Conservation (phyloP, 2,888 invertebrate genomes). For the Lepidocyrtinus sp. region DNA sequence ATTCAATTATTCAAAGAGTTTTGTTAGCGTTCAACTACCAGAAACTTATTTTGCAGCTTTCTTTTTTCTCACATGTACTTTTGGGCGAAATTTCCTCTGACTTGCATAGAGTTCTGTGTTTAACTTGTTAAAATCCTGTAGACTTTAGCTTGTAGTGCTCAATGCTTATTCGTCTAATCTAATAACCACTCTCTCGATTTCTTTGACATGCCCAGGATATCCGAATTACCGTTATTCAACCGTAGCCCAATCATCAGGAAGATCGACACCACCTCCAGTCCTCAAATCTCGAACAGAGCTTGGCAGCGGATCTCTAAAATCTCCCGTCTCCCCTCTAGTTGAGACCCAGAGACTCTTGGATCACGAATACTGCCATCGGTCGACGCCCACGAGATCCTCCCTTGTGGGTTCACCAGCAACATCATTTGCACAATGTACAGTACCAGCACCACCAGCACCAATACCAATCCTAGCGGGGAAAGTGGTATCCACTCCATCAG, state of each 20-base stretch:
- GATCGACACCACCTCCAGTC: constrained; percentile 42
- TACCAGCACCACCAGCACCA: background rate
- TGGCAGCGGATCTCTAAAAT: constrained; percentile 46
- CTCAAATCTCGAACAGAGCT: constrained; percentile 31
- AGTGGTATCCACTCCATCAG: no score
- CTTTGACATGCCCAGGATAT: constrained; percentile 40
- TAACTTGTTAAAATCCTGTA: no score
- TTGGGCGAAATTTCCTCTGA: no score
- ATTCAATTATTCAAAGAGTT: no score
- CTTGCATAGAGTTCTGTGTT: no score
- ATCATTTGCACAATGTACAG: constrained; percentile 8
- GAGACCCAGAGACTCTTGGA: constrained; percentile 42
- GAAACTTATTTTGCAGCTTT: no score
- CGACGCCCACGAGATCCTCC: constrained; percentile 42
- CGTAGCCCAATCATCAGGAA: constrained; percentile 19
- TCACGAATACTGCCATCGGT: constrained; percentile 38
- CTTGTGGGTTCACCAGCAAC: constrained; percentile 23
- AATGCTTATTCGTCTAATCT: no score
- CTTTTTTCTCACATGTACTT: no score
- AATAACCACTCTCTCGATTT: no score
- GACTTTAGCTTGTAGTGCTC: no score
- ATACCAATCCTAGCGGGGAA: no score
- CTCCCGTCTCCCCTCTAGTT: constrained; percentile 40
- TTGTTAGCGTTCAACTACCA: no score
- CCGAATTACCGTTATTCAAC: constrained; percentile 52